phyloP scores from a whole-genome alignment of 2,113 vertebrate species.

The Pygoscelis antarcticus region DNA sequence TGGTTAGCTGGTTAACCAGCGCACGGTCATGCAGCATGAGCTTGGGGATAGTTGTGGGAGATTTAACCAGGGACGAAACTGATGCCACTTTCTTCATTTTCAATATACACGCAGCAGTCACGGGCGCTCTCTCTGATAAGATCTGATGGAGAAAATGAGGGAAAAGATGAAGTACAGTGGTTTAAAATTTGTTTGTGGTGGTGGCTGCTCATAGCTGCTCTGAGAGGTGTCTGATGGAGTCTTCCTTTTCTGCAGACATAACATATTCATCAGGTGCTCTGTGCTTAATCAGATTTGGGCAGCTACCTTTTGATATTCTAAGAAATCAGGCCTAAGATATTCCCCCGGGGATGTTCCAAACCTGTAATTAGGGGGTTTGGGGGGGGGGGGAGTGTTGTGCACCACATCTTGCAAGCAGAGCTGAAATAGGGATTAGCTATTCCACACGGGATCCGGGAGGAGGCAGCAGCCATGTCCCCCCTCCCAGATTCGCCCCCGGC shows the following conservation, averaged over 20 bases:
- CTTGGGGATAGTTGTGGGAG: no score
- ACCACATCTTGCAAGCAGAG: background rate
- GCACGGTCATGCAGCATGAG: accelerated
- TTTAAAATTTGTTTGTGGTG: background rate
- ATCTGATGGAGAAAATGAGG: background rate
- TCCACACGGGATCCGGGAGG: accelerated
- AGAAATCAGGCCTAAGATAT: background rate
- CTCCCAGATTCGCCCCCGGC: background rate
- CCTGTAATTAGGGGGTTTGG: background rate
- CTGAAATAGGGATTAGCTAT: background rate
- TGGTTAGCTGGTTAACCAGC: no score
- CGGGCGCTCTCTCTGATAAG: accelerated
- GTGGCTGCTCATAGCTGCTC: background rate
- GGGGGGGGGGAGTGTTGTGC: no score
- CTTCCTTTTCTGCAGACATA: background rate
- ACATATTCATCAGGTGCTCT: background rate
- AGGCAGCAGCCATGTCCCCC: background rate
- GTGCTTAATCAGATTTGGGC: background rate
- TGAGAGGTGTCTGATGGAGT: background rate
- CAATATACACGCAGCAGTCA: accelerated
- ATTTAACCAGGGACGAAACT: background rate
- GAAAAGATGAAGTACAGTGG: background rate
- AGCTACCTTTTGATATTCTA: background rate
- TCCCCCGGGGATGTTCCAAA: background rate
- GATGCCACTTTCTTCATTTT: background rate